Conservation (phyloP, 1,140 invertebrate genomes). For the Drosophila albomicans region DNA sequence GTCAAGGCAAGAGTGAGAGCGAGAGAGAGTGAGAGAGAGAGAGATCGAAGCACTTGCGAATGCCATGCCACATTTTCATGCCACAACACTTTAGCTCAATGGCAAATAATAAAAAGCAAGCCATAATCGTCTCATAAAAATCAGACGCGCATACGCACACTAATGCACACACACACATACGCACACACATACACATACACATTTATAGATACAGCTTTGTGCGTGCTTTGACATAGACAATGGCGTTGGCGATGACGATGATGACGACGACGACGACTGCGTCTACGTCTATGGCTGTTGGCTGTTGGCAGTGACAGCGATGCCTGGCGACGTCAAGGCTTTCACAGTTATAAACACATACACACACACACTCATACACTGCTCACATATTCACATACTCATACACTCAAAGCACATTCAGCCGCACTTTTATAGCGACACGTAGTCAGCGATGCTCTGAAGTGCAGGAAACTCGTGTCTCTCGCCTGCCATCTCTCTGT, state of each 20-base stretch:
- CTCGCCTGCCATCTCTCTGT: conserved; percentile 21
- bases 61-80: conserved; percentile 45
- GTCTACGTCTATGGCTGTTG: conserved; percentile 25
- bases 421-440: conserved; percentile 74
- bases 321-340: conserved; percentile 45
- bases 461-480: conserved; percentile 69
- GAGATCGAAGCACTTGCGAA: conserved; percentile 17
- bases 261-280: conserved; percentile 5
- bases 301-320: conserved; percentile 64
- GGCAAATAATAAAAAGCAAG: conserved; percentile 82
- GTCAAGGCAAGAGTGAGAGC: no score
- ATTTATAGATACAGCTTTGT: conserved; percentile 18
- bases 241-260: conserved; percentile 43
- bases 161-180: conserved; percentile 45
- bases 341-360: conserved; percentile 37
- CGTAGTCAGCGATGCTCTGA: conserved; percentile 72
- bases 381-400: conserved; percentile 3
- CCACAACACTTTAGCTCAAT: conserved; percentile 72
- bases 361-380: conserved; percentile 22
- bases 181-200: conserved; percentile 15
- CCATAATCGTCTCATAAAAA: conserved; percentile 82
- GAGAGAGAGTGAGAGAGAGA: no score
- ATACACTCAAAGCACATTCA: conserved; percentile 36
- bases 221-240: conserved; percentile 76
- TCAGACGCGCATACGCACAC: conserved; percentile 77